A percentile compares a stretch with the other conserved stretches of the same genome.
These are phyloP conservation scores for Ischnus inquisitorius DNA, from an alignment of 2,888 invertebrate genomes.

Conservation along the genomic window DNA sequence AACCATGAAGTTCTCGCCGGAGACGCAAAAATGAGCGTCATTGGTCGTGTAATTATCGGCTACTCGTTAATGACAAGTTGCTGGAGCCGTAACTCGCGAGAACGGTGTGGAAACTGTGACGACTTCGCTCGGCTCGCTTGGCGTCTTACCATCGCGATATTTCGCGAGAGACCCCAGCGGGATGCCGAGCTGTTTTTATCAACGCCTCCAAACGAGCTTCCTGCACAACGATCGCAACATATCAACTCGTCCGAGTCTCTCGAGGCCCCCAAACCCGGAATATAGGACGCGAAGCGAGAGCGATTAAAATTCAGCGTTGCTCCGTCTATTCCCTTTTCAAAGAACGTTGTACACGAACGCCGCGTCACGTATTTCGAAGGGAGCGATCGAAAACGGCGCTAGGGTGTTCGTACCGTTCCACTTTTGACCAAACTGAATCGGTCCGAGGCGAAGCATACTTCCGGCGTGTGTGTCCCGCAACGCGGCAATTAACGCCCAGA, in stretches of 20 bases:
- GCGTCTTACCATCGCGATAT: neutral
- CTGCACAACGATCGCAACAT: neutral
- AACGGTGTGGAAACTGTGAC: neutral
- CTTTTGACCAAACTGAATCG: constrained; percentile 53
- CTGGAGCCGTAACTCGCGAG: neutral
- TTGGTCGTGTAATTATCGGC: constrained; percentile 62
- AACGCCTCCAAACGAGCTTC: constrained; percentile 4
- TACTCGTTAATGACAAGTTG: constrained; percentile 57
- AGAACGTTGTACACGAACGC: neutral
- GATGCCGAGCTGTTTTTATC: constrained; percentile 11
- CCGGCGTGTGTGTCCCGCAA: constrained; percentile 45
- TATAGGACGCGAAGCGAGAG: neutral
- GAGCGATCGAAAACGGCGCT: neutral
- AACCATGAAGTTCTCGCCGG: constrained; percentile 25
- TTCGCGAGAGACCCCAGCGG: neutral
- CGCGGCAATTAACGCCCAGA: constrained; percentile 71
- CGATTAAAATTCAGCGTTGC: neutral
- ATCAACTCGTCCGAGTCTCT: neutral
- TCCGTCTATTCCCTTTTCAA: neutral
- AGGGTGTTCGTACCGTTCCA: constrained; percentile 28
- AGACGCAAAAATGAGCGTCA: constrained; percentile 31
- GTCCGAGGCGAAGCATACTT: constrained; percentile 53
- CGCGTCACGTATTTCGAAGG: neutral
- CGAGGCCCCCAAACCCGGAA: neutral
- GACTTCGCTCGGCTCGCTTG: constrained; percentile 2